These are phyloP conservation scores for Lophius americanus DNA, from an alignment of 2,797 vertebrate species.

Conservation along the genomic window DNA sequence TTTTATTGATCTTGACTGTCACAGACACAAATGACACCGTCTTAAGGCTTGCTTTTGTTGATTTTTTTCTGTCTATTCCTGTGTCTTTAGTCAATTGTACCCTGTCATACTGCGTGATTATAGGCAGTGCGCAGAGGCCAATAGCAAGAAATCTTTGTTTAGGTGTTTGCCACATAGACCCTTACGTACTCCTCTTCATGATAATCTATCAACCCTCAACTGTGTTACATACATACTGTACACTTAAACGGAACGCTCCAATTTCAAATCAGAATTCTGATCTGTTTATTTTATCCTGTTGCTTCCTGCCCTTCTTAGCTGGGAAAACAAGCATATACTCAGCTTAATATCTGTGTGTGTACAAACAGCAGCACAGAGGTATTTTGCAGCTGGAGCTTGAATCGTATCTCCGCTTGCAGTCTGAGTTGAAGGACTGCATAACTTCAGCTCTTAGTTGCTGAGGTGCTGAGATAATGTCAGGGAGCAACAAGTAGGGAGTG, in stretches of 20 bases:
- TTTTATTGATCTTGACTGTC: not conserved
- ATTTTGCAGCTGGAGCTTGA: constrained; percentile 78
- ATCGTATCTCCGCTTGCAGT: constrained; percentile 66
- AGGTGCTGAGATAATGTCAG: constrained; percentile 70
- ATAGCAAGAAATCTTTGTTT: constrained; percentile 82
- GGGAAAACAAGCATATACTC: constrained; percentile 77
- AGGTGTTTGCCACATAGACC: constrained; percentile 34
- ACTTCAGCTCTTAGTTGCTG: constrained; percentile 53
- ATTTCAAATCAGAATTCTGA: not conserved
- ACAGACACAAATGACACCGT: not conserved
- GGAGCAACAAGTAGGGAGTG: constrained; percentile 83
- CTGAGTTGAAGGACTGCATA: constrained; percentile 50
- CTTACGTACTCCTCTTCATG: constrained; percentile 46
- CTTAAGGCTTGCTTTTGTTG: constrained; percentile 79
- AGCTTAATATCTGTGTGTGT: constrained; percentile 36
- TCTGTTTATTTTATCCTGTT: constrained; percentile 66
- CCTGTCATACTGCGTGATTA: constrained; percentile 60
- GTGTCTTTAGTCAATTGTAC: constrained; percentile 77
- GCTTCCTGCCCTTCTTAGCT: constrained; percentile 55
- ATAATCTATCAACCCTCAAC: constrained; percentile 46
- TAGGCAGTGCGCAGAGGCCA: constrained; percentile 79
- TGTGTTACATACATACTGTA: constrained; percentile 39
- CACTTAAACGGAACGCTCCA: constrained; percentile 9
- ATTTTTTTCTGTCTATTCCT: constrained; percentile 71
- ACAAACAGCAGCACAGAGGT: constrained; percentile 57